Conservation (phyloP, 2,113 vertebrate genomes). For the Actinemys pallida region DNA sequence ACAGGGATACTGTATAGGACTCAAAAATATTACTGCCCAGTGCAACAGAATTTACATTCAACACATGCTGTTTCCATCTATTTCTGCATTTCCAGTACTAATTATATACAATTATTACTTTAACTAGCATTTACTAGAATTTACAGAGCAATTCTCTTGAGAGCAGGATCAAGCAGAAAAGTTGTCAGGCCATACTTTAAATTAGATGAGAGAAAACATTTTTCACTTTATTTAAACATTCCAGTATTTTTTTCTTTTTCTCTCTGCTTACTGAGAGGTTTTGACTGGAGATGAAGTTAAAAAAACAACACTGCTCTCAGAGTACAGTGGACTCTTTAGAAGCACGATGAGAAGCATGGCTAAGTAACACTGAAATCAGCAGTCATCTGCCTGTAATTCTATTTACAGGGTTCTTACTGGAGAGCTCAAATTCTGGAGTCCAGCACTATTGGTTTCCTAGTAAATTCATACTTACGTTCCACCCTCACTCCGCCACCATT, state of each 20-base stretch:
- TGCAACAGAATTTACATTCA: not conserved
- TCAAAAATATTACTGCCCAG: not conserved
- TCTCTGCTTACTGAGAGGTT: not conserved
- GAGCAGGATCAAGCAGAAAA: not conserved
- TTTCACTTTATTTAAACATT: not conserved
- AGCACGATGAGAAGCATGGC: not conserved
- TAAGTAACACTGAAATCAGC: not conserved
- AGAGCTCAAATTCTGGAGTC: not conserved
- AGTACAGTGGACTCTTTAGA: not conserved
- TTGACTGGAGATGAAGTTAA: not conserved
- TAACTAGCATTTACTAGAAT: not conserved
- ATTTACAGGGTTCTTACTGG: not conserved
- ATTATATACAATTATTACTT: not conserved
- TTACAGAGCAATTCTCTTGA: not conserved
- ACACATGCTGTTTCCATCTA: not conserved
- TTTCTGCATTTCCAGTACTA: not conserved
- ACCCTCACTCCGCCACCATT: not conserved
- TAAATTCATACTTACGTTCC: not conserved
- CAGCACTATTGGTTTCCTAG: not conserved
- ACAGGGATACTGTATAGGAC: not conserved
- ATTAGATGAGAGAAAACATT: rapidly evolving
- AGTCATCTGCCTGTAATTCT: not conserved
- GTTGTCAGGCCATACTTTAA: not conserved
- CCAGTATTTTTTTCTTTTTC: not conserved
- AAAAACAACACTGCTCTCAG: not conserved